Evolutionary conservation across 2,113 vertebrate genomes (phyloP), one percentile per base, ranked within the genome.

Genomic region (Hyaena hyaena): DNA sequence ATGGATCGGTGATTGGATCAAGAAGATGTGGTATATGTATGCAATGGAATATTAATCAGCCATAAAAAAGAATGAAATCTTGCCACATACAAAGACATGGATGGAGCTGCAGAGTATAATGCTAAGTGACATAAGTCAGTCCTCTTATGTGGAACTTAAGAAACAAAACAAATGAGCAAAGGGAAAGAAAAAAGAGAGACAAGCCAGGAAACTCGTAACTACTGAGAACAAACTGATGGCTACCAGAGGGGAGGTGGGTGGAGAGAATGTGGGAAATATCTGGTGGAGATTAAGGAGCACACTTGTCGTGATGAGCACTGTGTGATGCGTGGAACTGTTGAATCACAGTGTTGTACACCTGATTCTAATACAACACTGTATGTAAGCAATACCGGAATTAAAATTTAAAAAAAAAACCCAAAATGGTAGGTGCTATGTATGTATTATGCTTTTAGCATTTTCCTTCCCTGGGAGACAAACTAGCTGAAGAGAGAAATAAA

Each of bases 401-500:
- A 76, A 76, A 45, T 76, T 1, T 8, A 45, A 76, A 45, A 76
- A 45, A 39, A 76, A 45, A 39, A 39, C 11, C 65, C 58, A 26
- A 53, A 81, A 86, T 68, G 28, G n/a, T 61, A 91, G 93, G 61
- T 50, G 82, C 35, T 39, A 39, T n/a, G 24, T 15, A 77, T 8
- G 19, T n/a, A 63, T 58, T 80, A 11, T 35, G 43, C 6, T 63
- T 68, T 55, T 28, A 19, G 10, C 39, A 8, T 63, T 73, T 63
- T 85, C n/a, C 45, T 87, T 73, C 50, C 43, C 28, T 10, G 24
- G 50, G 76, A 82, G 80, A 43, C 10, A 83, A 88, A 87, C 45
- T 81, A 39, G 65, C 33, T 80, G 12, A 90, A 92, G 55, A 90
- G 68, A 90, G 63, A 79, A 91, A 87, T 68, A 66, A 80, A 82